Base-by-base conservation (phyloP, 2,888 invertebrate genomes). In the Drosophila pegasa region DNA sequence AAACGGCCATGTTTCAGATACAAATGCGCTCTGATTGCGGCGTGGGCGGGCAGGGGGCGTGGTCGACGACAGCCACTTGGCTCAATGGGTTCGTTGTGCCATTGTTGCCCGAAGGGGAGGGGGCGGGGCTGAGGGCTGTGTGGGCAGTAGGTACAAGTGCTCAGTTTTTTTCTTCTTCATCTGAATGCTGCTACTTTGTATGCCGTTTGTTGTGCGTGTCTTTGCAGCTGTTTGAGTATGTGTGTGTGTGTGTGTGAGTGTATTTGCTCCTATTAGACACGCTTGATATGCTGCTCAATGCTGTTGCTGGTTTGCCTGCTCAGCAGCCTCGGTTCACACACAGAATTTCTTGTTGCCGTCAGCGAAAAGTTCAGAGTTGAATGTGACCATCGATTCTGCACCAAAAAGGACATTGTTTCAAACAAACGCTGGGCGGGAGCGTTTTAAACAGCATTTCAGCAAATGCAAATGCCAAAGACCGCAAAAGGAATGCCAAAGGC, bases 351-450 rank as follows among this genome's bases (percentile, higher is more conserved):
- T 33, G 63, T 69, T 63, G 55, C 41, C 75, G 70, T 78, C 66
- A 77, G 87, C 81, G 63, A 65, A 83, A 84, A 84, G 83, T 88
- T 88, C 84, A 83, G 71, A 83, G 83, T 80, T 83, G 87, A 83
- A 88, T 72, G 74, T 50, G 84, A 56, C 77, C 78, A 87, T 71
- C 60, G 71, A 88, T 76, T 70, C 59, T n/a, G 27, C 31, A 9
- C 7, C 33, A 4, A 31, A 41, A 45, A 57, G 58, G 61, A 31
- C 79, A 63, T 64, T 73, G 35, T 69, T 64, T 58, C 43, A 41
- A 37, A 29, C 25, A 27, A 45, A 66, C 54, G 20, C 31, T 31
- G 20, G 9, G 31, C 12, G 27, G 6, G 6, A 16, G 12, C 12
- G 6, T 18, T 18, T 45, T 18, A 45, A 45, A 18, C 45, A 45